Percentiles rank a stretch among this genome's conserved stretches.
Evolutionary conservation across 2,113 vertebrate species (phyloP).

Genomic region (Hypomesus transpacificus): DNA sequence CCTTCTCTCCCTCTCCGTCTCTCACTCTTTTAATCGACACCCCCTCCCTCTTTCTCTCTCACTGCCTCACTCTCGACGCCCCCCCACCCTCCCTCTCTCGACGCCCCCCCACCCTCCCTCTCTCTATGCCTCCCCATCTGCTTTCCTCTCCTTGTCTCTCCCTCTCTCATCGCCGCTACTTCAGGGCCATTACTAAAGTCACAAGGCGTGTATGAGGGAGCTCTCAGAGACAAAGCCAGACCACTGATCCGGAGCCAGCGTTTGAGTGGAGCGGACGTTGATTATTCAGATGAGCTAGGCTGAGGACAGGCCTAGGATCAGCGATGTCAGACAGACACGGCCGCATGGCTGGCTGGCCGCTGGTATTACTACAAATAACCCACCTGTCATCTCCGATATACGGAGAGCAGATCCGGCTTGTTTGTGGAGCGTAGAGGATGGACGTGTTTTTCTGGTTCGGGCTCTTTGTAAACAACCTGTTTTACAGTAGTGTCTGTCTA

Average conservation of each 20-base stretch:
- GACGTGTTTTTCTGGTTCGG: background rate
- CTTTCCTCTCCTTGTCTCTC: background rate
- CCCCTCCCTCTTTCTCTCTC: background rate
- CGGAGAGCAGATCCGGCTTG: background rate
- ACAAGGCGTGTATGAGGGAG: background rate
- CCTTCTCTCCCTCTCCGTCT: too few relatives aligned
- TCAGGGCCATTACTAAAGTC: background rate
- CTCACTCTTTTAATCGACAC: too few relatives aligned
- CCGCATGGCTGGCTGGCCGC: background rate
- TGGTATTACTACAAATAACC: background rate
- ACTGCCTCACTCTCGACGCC: background rate
- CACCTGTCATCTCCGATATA: background rate
- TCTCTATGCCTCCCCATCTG: background rate
- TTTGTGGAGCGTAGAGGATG: background rate
- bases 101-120: background rate
- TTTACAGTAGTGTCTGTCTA: background rate
- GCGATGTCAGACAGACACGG: slow-evolving; percentile 35
- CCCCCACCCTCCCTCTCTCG: background rate
- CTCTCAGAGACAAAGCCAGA: background rate
- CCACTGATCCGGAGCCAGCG: slow-evolving; percentile 35
- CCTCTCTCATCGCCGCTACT: background rate
- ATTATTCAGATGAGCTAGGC: slow-evolving; percentile 53
- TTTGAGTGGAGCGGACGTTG: slow-evolving; percentile 39
- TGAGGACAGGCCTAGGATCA: slow-evolving; percentile 43
- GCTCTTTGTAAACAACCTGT: background rate